Percentiles rank a stretch among this genome's conserved stretches.
phyloP scores from a whole-genome alignment of 2,888 invertebrate genomes.

The Torymus tubicola region DNA sequence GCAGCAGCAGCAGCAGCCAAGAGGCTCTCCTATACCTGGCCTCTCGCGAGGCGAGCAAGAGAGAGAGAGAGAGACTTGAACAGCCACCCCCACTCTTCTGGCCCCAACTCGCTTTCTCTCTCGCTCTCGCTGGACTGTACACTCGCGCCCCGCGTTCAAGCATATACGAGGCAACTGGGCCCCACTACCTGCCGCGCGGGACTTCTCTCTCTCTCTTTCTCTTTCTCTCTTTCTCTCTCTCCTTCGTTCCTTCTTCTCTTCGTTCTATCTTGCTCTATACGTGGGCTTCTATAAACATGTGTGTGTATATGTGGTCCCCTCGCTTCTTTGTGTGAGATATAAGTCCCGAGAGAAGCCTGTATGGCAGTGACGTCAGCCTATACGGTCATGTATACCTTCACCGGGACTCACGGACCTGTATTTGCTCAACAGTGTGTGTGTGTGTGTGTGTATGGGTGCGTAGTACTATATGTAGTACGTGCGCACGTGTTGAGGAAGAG shows the following conservation, averaged over 20 bases:
- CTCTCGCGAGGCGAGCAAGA: background rate
- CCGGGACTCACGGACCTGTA: too few species aligned
- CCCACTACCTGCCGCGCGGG: conserved; percentile 30
- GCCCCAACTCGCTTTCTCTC: background rate
- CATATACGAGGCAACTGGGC: conserved; percentile 37
- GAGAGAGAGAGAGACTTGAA: conserved; percentile 15
- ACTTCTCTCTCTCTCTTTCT: conserved; percentile 13
- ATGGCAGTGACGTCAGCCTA: too few species aligned
- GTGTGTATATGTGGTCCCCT: background rate
- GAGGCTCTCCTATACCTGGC: conserved; percentile 17
- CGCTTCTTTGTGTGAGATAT: conserved; percentile 17
- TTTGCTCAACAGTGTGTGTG: background rate
- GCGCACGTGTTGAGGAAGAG: too few species aligned
- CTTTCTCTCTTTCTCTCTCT: conserved; percentile 8
- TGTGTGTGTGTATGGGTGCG: too few species aligned
- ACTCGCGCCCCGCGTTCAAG: background rate
- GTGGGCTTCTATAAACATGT: background rate
- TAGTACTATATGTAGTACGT: too few species aligned
- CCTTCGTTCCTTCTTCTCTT: conserved; percentile 11
- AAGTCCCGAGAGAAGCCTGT: background rate
- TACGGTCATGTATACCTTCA: too few species aligned
- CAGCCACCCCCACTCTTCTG: conserved; percentile 38
- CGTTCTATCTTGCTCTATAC: background rate
- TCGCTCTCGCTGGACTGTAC: conserved; percentile 1
- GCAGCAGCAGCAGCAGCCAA: background rate